phyloP scores from a whole-genome alignment of 2,797 vertebrate species.

The Eulemur rubriventer region DNA sequence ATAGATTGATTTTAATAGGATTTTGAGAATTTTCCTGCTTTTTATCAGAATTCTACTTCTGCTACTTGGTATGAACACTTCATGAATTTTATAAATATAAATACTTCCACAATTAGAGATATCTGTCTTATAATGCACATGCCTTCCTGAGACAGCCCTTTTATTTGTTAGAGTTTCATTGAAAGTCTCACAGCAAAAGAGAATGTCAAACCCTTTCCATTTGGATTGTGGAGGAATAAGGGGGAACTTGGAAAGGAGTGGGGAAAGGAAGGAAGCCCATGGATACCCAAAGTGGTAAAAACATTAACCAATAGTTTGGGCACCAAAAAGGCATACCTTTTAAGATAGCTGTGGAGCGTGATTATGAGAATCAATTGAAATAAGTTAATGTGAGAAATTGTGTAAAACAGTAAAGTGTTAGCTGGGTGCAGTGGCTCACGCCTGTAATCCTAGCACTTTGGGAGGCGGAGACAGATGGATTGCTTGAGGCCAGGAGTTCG shows the following conservation, averaged over 20 bases:
- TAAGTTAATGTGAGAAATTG: neutral
- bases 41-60: neutral
- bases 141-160: neutral
- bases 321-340: neutral
- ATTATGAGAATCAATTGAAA: neutral
- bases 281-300: neutral
- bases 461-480: no score
- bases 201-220: neutral
- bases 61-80: neutral
- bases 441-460: neutral
- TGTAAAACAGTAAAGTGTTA: neutral
- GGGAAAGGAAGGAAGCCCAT: neutral
- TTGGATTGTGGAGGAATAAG: neutral
- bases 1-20: neutral
- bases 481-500: neutral
- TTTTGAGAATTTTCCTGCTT: neutral
- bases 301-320: neutral
- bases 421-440: neutral
- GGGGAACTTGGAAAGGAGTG: neutral
- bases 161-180: neutral
- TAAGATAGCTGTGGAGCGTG: neutral
- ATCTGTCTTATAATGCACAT: neutral
- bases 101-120: neutral
- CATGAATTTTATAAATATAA: neutral
- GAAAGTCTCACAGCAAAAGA: neutral